Evolutionary conservation across 2,797 vertebrate species (phyloP).

Genomic region (Urocyon cinereoargenteus): DNA sequence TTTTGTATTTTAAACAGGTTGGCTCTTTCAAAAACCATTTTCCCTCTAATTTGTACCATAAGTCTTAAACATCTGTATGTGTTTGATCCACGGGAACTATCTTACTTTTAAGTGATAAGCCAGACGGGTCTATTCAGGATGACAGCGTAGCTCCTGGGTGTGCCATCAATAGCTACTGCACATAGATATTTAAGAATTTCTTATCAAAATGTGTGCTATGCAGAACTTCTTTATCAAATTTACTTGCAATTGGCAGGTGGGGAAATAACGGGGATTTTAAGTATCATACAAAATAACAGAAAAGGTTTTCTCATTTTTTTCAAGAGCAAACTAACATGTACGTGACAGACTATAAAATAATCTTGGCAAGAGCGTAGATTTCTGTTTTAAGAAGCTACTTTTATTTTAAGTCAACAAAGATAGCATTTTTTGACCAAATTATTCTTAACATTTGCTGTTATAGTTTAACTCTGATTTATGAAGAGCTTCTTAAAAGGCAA

Average conservation of each 20-base stretch:
- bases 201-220: slow-evolving; percentile 10
- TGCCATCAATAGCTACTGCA: slow-evolving; percentile 49
- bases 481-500: slow-evolving; percentile 34
- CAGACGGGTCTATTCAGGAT: slow-evolving; percentile 63
- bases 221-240: slow-evolving; percentile 22
- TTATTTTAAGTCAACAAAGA: slow-evolving; percentile 68
- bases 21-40: slow-evolving; percentile 57
- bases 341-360: slow-evolving; percentile 57
- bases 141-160: slow-evolving; percentile 65
- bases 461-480: slow-evolving; percentile 50
- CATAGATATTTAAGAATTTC: slow-evolving; percentile 39
- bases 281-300: slow-evolving; percentile 42
- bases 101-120: slow-evolving; percentile 73
- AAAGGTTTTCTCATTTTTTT: background rate
- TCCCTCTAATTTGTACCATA: slow-evolving; percentile 75
- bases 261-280: slow-evolving; percentile 44
- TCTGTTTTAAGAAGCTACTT: slow-evolving; percentile 61
- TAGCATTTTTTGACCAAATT: slow-evolving; percentile 57
- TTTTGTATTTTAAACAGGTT: slow-evolving; percentile 80
- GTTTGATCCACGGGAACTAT: slow-evolving; percentile 63
- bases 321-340: background rate
- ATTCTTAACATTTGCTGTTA: slow-evolving; percentile 38
- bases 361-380: slow-evolving; percentile 47
- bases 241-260: background rate
- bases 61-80: slow-evolving; percentile 70